phyloP scores from a whole-genome alignment of 2,888 invertebrate genomes.

The Leucophora obtusa region DNA sequence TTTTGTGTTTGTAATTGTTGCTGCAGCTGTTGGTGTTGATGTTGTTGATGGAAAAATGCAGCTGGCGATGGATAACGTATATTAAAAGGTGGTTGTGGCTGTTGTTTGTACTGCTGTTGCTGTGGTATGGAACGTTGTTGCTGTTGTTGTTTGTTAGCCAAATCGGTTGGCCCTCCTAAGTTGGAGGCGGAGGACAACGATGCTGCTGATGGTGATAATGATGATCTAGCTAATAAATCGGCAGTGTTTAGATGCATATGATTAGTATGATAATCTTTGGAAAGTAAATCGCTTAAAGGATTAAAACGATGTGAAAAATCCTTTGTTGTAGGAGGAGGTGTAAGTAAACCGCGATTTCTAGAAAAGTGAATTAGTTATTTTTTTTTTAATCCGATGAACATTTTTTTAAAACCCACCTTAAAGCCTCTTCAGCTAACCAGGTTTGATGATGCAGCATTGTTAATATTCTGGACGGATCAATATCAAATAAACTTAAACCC shows the following conservation, averaged over 20 bases:
- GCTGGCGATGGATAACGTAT: slow-evolving; percentile 67
- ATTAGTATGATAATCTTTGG: slow-evolving; percentile 76
- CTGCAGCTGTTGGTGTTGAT: slow-evolving; percentile 64
- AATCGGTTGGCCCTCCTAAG: slow-evolving; percentile 35
- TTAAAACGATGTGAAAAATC: slow-evolving; percentile 77
- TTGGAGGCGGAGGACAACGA: slow-evolving; percentile 29
- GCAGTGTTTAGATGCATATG: slow-evolving; percentile 65
- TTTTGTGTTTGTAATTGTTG: slow-evolving; percentile 64
- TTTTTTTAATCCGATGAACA: background rate
- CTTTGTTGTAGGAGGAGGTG: slow-evolving; percentile 71
- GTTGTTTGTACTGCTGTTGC: slow-evolving; percentile 65
- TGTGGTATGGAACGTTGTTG: slow-evolving; percentile 62
- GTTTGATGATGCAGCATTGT: slow-evolving; percentile 80
- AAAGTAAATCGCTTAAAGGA: slow-evolving; percentile 76
- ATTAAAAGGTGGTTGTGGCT: slow-evolving; percentile 65
- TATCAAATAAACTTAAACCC: slow-evolving; percentile 78
- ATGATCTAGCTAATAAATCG: slow-evolving; percentile 68
- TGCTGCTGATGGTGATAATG: slow-evolving; percentile 55
- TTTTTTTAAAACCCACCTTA: slow-evolving; percentile 71
- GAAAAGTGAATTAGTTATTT: background rate
- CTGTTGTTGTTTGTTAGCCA: slow-evolving; percentile 56
- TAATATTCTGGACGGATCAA: slow-evolving; percentile 80
- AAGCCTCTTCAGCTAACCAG: slow-evolving; percentile 78
- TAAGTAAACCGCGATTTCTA: slow-evolving; percentile 76
- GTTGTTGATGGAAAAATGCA: slow-evolving; percentile 66